Percentiles rank a stretch among this genome's conserved stretches.
These are phyloP conservation scores for Thamnophis elegans DNA, from an alignment of 2,797 vertebrate genomes.

Conservation along the genomic window DNA sequence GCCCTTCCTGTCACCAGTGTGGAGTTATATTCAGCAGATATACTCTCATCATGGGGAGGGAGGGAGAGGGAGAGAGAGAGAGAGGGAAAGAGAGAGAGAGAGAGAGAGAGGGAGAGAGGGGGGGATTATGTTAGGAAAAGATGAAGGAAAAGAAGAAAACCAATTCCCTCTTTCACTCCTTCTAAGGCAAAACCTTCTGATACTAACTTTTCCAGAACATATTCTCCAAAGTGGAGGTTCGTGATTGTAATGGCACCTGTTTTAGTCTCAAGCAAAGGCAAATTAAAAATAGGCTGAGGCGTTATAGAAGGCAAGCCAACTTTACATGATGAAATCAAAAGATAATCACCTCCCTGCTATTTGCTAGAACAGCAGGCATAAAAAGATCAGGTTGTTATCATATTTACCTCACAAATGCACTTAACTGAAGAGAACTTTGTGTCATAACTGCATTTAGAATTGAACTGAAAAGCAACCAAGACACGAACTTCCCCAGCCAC, in stretches of 20 bases:
- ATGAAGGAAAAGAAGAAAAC: neutral
- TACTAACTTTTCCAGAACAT: neutral
- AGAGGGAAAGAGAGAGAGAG: too few species aligned
- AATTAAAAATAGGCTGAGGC: neutral
- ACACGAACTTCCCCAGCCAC: neutral
- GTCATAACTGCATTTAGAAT: neutral
- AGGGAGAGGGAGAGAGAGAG: too few species aligned
- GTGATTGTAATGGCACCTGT: neutral
- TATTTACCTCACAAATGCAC: neutral
- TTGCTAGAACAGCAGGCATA: neutral
- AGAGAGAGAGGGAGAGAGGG: too few species aligned
- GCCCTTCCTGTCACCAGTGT: too few species aligned
- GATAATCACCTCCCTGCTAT: neutral
- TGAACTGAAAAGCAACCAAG: conserved; percentile 22
- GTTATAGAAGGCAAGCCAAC: neutral
- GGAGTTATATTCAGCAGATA: too few species aligned
- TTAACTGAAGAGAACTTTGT: too few species aligned
- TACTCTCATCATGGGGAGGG: too few species aligned
- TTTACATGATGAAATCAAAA: neutral
- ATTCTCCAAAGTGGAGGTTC: neutral
- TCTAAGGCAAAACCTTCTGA: neutral
- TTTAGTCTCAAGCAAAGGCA: neutral
- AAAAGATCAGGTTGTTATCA: neutral
- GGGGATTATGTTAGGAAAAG: neutral
- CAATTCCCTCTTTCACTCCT: neutral